phyloP scores from a whole-genome alignment of 1,140 invertebrate species.

The Cydia fagiglandana region DNA sequence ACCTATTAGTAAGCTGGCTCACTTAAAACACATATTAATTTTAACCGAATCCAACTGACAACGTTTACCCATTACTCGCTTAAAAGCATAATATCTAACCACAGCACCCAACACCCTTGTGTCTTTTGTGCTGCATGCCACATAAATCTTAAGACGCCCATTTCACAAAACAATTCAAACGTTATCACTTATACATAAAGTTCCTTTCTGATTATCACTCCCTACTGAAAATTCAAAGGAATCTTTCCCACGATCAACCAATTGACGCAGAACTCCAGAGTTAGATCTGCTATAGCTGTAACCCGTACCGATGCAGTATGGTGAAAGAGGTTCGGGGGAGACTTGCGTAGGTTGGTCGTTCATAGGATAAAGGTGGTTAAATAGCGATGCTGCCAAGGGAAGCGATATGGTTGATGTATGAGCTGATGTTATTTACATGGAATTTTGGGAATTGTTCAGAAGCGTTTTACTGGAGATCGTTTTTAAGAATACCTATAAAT shows the following conservation, averaged over 20 bases:
- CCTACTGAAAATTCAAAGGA: not conserved
- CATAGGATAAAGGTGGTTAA: conserved; percentile 14
- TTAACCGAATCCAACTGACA: not conserved
- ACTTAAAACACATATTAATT: not conserved
- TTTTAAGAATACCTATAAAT: not conserved
- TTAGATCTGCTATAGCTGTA: not conserved
- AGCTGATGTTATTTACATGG: conserved; percentile 2
- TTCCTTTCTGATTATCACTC: not conserved
- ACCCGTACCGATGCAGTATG: not conserved
- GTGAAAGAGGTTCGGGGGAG: not conserved
- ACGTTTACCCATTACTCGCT: conserved; percentile 1
- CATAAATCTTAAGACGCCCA: not conserved
- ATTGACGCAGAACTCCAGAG: not conserved
- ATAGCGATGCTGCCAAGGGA: conserved; percentile 1
- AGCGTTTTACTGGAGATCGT: not conserved
- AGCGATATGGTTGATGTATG: conserved; percentile 10
- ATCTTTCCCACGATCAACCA: conserved; percentile 18
- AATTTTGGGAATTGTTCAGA: not conserved
- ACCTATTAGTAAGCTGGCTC: not conserved
- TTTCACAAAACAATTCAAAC: not conserved
- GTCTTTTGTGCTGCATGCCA: conserved; percentile 2
- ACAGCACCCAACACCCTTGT: not conserved
- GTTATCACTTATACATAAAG: not conserved
- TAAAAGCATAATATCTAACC: conserved; percentile 5
- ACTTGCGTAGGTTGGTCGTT: not conserved